Evolutionary conservation across 2,797 vertebrate genomes (phyloP).

Genomic region (Catamblyrhynchus diadema): DNA sequence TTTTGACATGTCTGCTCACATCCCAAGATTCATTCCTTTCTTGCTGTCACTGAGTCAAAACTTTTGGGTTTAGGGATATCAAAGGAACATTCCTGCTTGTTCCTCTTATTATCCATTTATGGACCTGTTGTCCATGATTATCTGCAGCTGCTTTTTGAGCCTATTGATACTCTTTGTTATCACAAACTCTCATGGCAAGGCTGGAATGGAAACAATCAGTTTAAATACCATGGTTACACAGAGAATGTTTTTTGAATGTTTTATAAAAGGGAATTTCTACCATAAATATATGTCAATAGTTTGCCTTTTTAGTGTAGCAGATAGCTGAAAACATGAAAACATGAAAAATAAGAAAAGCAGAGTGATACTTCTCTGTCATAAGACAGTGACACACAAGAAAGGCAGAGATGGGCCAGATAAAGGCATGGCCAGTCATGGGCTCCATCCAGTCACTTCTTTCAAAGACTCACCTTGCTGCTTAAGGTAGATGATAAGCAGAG

Average conservation of each 20-base stretch:
- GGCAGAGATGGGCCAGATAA: background rate
- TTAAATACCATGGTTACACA: background rate
- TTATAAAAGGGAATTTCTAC: background rate
- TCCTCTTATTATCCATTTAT: background rate
- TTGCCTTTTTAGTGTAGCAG: background rate
- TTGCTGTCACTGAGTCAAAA: background rate
- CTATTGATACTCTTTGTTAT: background rate
- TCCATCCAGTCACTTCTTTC: background rate
- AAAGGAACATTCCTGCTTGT: background rate
- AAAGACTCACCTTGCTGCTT: background rate
- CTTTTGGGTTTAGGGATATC: background rate
- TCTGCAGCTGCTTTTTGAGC: background rate
- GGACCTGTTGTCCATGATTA: background rate
- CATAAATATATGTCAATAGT: background rate
- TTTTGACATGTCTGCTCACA: background rate
- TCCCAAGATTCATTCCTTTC: background rate
- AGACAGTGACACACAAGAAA: background rate
- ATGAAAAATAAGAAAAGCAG: background rate
- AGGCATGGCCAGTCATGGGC: fast-evolving
- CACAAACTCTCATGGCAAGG: background rate
- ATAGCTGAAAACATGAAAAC: background rate
- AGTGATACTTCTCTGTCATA: background rate
- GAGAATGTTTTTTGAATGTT: background rate
- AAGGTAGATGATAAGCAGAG: background rate
- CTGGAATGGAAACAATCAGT: background rate